Base-by-base conservation (phyloP, 2,888 invertebrate genomes). In the Pyrocoelia pectoralis region DNA sequence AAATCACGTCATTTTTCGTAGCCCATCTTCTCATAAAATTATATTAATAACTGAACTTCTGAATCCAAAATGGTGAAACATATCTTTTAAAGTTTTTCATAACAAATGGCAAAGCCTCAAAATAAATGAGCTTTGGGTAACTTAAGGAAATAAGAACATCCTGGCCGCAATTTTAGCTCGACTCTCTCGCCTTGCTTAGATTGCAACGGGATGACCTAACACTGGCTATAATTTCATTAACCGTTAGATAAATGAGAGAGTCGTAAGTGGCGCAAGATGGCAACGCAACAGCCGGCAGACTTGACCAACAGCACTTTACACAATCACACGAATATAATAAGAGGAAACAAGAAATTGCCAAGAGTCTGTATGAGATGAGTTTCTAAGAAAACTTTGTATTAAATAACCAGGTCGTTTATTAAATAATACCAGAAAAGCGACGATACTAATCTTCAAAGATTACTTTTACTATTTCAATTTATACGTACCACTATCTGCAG, bases 181-280 rank as follows among this genome's bases (percentile, higher is more conserved):
- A 72, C 72, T 72, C 73, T 71, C 71, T 68, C 66, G 62, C 61
- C 71, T 65, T 69, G 73, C 73, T 70, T 74, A 76, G 76, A 77
- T 76, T 76, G 74, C 73, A 73, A 71, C 65, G 70, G 72, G 77
- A 80, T 78, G 79, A 78, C 77, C 78, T 72, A 76, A 74, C 76
- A 70, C 76, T 73, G 76, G 81, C 83, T 81, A 84, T 84, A 84
- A 84, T 84, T 84, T 84, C 84, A 84, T 84, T 84, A 84, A 82
- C 82, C 77, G 80, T 69, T 78, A 82, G 83, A 85, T 83, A 84
- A 85, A 85, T 84, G 84, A 82, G 82, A 79, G 68, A 66, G 72
- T 74, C 76, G 75, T 77, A 76, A 73, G 74, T 71, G 73, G 71
- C 67, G 76, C 69, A 62, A 67, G 67, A 69, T 69, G 69, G 65